Base-by-base conservation (phyloP, 2,113 vertebrate genomes). In the Sphaerodactylus townsendi region DNA sequence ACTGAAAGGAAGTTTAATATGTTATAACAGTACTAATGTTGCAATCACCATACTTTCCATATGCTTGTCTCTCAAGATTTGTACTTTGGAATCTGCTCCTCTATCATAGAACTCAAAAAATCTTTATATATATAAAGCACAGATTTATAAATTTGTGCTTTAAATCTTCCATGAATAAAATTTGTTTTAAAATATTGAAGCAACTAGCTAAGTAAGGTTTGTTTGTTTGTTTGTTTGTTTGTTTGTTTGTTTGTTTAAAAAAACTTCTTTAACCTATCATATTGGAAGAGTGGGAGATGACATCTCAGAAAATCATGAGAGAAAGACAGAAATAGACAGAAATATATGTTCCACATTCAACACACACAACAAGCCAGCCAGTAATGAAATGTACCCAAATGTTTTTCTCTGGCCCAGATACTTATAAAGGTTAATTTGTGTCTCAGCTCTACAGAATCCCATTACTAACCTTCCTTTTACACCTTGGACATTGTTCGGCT, bases 391-490 rank as follows among this genome's bases (percentile, higher is more conserved):
- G 86, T 77, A 92, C 91, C 90, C 76, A 9, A 93, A 90, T 66
- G 86, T 79, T 89, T 70, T 90, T 41, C 90, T 72, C 35, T 0
- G n/a, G 88, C 87, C 90, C 86, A 83, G 88, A 80, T 76, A 89
- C 62, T 86, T 88, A 87, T 82, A 90, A 90, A 92, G 53, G 89
- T 75, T 83, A 90, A 88, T 87, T 94, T 91, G 89, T 93, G 90
- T 92, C 92, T 77, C 84, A 89, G 86, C 86, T 21, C 91, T 87
- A 79, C 90, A 92, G 93, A 90, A 90, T 92, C 83, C 92, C 89
- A 88, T 93, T 90, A 93, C 88, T 78, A 91, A 19, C 85, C 82
- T 80, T 77, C 79, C 0, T 0, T 84, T 92, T 85, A 44, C 83
- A 79, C 83, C 73, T 1, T 33, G 87, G 91, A 79, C 70, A 91